Evolutionary conservation across 2,888 invertebrate species (phyloP), one percentile per base, ranked within the genome.

Genomic region (Thereva nobilitata): DNA sequence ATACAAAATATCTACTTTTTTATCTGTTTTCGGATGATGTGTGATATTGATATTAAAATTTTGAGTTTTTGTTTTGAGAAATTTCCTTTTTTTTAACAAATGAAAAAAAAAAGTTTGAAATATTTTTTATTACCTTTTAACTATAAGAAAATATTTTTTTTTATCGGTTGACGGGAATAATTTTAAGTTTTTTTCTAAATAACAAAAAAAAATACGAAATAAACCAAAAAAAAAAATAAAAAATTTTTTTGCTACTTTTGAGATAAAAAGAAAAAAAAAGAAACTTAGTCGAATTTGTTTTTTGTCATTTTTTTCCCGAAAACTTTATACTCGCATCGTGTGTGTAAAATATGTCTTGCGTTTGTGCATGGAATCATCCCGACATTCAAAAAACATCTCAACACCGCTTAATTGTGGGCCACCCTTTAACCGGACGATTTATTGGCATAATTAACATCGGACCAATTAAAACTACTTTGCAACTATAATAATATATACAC

Each of bases 231-330:
- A 42, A 9, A 12, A 50, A 63, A 50, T 10, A 35, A 64, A 64
- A 52, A 53, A 54, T 56, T 64, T 54, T 67, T 67, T 63, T 54
- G 45, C 12, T 67, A 50, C 50, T 67, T 67, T 56, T 53, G 63
- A 49, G 41, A 55, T 64, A 44, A 53, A 23, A 56, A 56, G 38
- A 44, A 57, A 64, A 64, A 59, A 55, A 55, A 37, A 69, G 67
- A 41, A 23, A 23, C 23, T 23, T 23, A 23, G 42, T 64, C 64
- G 67, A 55, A 64, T 69, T 69, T 69, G 69, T 67, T 69, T 69
- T 69, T 69, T 69, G 69, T 67, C 57, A 67, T 64, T 69, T 67
- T 69, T 69, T 67, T 57, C 47, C 63, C 61, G 41, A 55, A 57
- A 35, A 45, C 64, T 45, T 8, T 40, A 44, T 54, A 53, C 45